Conservation (phyloP, 1,140 invertebrate species). For the Sminthurinus signatus region DNA sequence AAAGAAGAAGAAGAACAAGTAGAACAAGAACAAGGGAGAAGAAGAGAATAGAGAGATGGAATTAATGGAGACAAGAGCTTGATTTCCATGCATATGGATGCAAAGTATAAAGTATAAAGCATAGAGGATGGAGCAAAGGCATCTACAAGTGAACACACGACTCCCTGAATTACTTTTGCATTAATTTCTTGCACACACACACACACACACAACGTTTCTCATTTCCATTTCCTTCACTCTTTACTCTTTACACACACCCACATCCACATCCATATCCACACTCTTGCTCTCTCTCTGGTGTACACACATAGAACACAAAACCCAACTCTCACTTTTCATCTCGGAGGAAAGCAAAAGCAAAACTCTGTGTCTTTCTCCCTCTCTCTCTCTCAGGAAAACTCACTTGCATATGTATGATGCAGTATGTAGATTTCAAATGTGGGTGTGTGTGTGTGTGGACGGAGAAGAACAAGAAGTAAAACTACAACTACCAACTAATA, state of each 20-base stretch:
- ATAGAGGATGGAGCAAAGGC: no score
- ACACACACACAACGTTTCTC: slow-evolving; percentile 19
- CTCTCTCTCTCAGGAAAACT: slow-evolving; percentile 17
- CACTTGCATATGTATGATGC: slow-evolving; percentile 10
- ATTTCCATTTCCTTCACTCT: slow-evolving; percentile 36
- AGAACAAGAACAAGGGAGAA: no score
- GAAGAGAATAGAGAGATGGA: no score
- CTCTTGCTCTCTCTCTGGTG: background rate
- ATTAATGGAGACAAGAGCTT: background rate
- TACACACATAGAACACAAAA: no score
- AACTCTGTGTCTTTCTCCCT: slow-evolving; percentile 12
- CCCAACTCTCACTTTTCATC: slow-evolving; percentile 13
- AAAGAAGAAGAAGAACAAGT: no score
- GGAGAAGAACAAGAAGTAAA: background rate
- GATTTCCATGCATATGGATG: slow-evolving; percentile 7
- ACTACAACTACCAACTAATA: no score
- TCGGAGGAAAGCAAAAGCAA: slow-evolving; percentile 9
- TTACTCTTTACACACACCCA: background rate
- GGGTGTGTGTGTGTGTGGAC: background rate
- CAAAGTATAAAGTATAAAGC: no score
- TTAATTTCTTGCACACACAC: slow-evolving; percentile 41
- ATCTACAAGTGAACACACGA: slow-evolving; percentile 5
- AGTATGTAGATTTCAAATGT: background rate
- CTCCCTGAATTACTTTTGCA: slow-evolving; percentile 41
- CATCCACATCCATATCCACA: background rate